Evolutionary conservation across 2,888 invertebrate species (phyloP).

Genomic region (Aphrophora alni): DNA sequence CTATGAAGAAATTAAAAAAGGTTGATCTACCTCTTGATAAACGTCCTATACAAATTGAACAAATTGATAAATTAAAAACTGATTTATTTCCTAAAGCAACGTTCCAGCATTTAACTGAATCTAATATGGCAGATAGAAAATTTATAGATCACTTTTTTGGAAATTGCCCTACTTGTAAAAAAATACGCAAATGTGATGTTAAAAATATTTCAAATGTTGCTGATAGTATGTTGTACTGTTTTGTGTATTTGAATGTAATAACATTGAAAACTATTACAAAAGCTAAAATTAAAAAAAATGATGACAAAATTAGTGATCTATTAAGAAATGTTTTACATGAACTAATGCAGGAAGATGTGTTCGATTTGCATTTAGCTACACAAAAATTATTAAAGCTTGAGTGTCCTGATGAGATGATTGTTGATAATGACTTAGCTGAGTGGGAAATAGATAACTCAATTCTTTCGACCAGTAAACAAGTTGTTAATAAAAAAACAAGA

Average conservation of each 20-base stretch:
- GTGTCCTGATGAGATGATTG: too few relatives aligned
- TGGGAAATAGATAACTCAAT: too few relatives aligned
- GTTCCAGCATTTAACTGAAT: too few relatives aligned
- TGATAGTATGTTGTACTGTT: neutral
- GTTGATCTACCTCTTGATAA: too few relatives aligned
- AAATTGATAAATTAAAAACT: neutral
- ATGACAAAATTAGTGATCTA: neutral
- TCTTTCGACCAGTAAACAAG: neutral
- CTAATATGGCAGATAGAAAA: too few relatives aligned
- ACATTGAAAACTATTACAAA: neutral
- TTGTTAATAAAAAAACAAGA: too few relatives aligned
- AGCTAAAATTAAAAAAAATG: neutral
- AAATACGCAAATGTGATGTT: neutral
- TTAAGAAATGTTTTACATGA: neutral
- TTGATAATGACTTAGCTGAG: too few relatives aligned
- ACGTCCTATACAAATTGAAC: neutral
- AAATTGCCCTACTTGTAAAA: neutral
- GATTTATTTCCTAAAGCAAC: neutral
- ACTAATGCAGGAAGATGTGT: neutral
- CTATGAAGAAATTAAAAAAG: too few relatives aligned
- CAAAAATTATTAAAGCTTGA: neutral
- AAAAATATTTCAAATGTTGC: neutral
- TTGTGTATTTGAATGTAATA: neutral
- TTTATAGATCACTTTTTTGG: neutral
- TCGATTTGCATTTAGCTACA: neutral